phyloP scores from a whole-genome alignment of 2,113 vertebrate species.

The Thomomys bottae region DNA sequence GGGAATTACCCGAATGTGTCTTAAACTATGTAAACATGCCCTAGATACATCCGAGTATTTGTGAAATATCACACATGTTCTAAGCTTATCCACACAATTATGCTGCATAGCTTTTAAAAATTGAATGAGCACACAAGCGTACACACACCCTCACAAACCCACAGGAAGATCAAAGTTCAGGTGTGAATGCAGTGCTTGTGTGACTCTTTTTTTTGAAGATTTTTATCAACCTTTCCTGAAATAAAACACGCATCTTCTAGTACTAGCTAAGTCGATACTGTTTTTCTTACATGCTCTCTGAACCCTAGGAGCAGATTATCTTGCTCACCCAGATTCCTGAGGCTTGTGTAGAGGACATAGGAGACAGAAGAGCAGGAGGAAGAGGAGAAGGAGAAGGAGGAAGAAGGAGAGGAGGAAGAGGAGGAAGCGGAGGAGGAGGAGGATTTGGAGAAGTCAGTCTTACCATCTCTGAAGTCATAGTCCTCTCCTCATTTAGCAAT shows the following conservation, averaged over 20 bases:
- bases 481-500: no score
- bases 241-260: background rate
- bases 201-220: constrained; percentile 10
- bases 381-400: no score
- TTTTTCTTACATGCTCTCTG: background rate
- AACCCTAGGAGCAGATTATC: background rate
- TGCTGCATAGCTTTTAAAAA: constrained; percentile 41
- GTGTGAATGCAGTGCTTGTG: background rate
- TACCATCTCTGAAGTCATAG: no score
- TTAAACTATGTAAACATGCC: constrained; percentile 72
- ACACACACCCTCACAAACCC: background rate
- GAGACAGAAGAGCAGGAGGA: no score
- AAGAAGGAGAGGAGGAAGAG: no score
- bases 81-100: constrained; percentile 42
- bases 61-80: constrained; percentile 73
- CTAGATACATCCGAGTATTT: constrained; percentile 62
- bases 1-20: constrained; percentile 66
- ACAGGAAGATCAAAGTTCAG: background rate
- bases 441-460: no score
- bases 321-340: background rate
- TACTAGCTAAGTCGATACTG: background rate
- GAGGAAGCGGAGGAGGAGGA: no score
- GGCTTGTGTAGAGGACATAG: background rate
- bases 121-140: background rate
- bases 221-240: constrained; percentile 11